Evolutionary conservation across 2,797 vertebrate species (phyloP), one percentile per base, ranked within the genome.

Genomic region (Nannoperca australis): DNA sequence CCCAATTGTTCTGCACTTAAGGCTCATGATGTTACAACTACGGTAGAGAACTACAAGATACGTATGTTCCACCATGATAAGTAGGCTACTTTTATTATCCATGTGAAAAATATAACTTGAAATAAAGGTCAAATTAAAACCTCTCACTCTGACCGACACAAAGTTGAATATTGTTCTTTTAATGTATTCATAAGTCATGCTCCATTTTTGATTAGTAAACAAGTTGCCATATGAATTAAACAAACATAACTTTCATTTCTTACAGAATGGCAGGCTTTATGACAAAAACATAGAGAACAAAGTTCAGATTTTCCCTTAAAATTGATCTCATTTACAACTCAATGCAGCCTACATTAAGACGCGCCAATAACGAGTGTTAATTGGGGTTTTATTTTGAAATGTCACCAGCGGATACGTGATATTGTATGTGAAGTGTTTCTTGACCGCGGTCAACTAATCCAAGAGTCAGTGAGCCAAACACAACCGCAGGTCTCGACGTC

Each of bases 401-500:
- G 0, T 1, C 1, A 0, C 0, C 1, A 22, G 74, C 77, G 87
- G 87, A 88, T 34, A 12, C 9, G 5, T 0, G 1, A 0, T 1
- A 0, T 0, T 2, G 5, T 2, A 0, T 1, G 11, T 40, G 0
- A 3, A 2, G 0, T 22, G 1, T 4, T 0, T 0, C 61, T 90
- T 88, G 67, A 73, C 79, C 0, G 5, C 20, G 11, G 13, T 24
- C 45, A 70, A 87, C 66, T 77, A 66, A 84, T 84, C 67, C 81
- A 68, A 78, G 79, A 82, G 85, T 82, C 76, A 82, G 86, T 36
- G 55, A 77, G 42, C 64, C 55, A 4, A 61, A 56, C 81, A 9
- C 61, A 83, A 50, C 83, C 83, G 80, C 75, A 84, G 85, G 79
- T 90, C 70, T 79, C 53, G 72, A 89, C 89, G 87, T 88, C 17